Evolutionary conservation across 2,888 invertebrate species (phyloP).

Genomic region (Pristionchus japonicus): DNA sequence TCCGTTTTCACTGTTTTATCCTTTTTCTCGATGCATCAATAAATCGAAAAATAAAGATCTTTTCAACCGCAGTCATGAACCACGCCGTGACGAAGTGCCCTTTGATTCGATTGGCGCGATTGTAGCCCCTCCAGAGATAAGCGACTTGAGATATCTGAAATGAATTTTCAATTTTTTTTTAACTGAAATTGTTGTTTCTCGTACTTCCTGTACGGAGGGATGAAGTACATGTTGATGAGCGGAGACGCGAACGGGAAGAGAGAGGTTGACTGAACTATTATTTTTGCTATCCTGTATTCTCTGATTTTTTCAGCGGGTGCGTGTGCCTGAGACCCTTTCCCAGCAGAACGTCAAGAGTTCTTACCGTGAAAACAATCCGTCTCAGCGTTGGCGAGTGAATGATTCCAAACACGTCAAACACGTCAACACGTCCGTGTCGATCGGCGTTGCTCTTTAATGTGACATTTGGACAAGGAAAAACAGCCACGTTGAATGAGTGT

Average conservation of each 20-base stretch:
- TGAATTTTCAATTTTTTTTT: background rate
- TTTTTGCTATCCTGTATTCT: background rate
- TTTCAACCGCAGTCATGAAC: too few species aligned
- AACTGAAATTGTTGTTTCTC: background rate
- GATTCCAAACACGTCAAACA: background rate
- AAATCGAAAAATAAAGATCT: too few species aligned
- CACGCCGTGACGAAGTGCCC: background rate
- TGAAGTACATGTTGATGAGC: background rate
- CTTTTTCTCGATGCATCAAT: too few species aligned
- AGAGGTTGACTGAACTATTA: background rate
- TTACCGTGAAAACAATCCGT: background rate
- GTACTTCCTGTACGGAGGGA: background rate
- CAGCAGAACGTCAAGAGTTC: background rate
- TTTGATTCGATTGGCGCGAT: background rate
- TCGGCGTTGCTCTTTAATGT: too few species aligned
- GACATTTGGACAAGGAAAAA: too few species aligned
- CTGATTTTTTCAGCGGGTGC: background rate
- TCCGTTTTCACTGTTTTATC: too few species aligned
- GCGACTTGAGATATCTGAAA: background rate
- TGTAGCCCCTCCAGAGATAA: background rate
- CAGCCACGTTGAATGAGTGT: too few species aligned
- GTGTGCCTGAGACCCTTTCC: background rate
- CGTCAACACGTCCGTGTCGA: too few species aligned
- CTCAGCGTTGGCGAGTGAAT: background rate
- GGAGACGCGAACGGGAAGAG: background rate